A percentile compares a stretch with the other conserved stretches of the same genome.
These are phyloP conservation scores for Siniperca scherzeri DNA, from an alignment of 2,797 vertebrate genomes.

Conservation along the genomic window DNA sequence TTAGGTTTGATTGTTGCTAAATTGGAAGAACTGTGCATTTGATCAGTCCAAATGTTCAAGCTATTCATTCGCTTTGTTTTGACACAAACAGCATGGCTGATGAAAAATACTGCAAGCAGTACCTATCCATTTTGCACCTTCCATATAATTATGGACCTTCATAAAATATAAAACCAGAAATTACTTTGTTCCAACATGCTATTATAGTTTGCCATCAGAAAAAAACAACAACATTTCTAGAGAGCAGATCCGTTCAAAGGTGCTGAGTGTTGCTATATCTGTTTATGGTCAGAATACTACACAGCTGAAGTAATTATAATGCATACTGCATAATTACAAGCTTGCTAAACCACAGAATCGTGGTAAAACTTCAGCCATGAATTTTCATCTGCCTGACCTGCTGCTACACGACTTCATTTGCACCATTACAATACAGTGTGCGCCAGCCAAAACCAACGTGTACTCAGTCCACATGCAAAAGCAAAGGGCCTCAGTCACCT, in stretches of 20 bases:
- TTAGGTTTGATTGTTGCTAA: background rate
- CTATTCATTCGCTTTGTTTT: background rate
- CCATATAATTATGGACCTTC: background rate
- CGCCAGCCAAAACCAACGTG: constrained; percentile 1
- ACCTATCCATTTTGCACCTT: background rate
- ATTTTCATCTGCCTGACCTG: constrained; percentile 59
- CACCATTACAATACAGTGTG: constrained; percentile 22
- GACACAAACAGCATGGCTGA: background rate
- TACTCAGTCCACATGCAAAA: constrained; percentile 37
- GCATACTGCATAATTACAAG: constrained; percentile 50
- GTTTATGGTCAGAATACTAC: constrained; percentile 27
- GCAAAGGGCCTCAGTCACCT: background rate
- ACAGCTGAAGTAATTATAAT: constrained; percentile 54
- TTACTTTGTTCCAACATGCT: constrained; percentile 3
- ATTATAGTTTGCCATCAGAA: background rate
- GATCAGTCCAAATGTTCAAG: background rate
- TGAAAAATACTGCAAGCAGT: background rate
- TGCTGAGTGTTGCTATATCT: constrained; percentile 11
- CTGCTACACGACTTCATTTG: constrained; percentile 40
- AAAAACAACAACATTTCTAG: background rate
- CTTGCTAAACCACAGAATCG: constrained; percentile 44
- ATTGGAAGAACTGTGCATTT: background rate
- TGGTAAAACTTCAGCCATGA: constrained; percentile 45
- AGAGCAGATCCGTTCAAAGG: constrained; percentile 20
- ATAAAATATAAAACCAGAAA: background rate